Evolutionary conservation across 2,113 vertebrate species (phyloP), one percentile per base, ranked within the genome.

Genomic region (Glaucomys volans): DNA sequence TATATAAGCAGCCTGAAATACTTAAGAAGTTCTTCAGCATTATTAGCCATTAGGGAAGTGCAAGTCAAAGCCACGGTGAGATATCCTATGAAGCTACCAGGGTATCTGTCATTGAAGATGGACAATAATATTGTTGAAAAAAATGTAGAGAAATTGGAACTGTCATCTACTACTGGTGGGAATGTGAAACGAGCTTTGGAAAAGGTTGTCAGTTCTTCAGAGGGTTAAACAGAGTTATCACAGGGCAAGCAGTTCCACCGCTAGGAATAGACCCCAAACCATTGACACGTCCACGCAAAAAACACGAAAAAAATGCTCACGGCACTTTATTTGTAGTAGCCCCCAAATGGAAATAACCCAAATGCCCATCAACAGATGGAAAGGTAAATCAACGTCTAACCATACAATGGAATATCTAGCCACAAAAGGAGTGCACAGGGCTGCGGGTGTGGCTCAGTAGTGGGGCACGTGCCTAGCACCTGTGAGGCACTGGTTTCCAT

Each of bases 121-220:
- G 24, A 42, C 8, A 76, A 28, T 79, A 16, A 22, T 42, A 75
- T 28, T 87, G 24, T 72, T 89, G 37, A 9, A 6, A 62, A 37
- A 37, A 67, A 44, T 74, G 66, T 24, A 26, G 86, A n/a, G 44
- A 66, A 85, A 81, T n/a, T 10, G 26, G 62, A 44, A n/a, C 18
- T 22, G 24, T 69, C 74, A 30, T 69, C 44, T 26, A 77, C 30
- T 76, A 20, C 57, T 75, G 35, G 37, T 67, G 24, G n/a, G 20
- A 74, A 54, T 67, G 9, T 64, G 84, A 91, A 96, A 42, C 2
- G 24, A 14, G 64, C 76, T 90, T 80, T 93, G 67, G 32, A 88
- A 87, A 91, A 84, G 16, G 81, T 88, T 91, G 72, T 28, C 57
- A 93, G 2, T 57, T 88, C 42, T 67, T 85, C 22, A 87, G 77